phyloP scores from a whole-genome alignment of 92 coral and sea anemone species.

The Anthopleura xanthogrammica region DNA sequence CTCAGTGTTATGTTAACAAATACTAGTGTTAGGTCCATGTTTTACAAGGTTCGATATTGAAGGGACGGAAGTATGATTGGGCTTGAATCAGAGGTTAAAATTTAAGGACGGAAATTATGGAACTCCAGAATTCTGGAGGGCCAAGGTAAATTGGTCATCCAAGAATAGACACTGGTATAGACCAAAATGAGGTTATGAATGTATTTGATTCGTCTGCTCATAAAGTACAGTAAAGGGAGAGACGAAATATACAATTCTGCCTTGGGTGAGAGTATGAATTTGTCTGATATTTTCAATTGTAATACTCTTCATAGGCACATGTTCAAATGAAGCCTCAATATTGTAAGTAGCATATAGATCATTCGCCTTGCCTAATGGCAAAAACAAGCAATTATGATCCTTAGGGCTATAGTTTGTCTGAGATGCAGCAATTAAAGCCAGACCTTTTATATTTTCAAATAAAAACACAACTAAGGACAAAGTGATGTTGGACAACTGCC shows the following conservation, averaged over 20 bases:
- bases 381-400: conserved; percentile 7
- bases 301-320: neutral
- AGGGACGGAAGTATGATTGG: neutral
- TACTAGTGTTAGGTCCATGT: neutral
- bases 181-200: neutral
- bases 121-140: neutral
- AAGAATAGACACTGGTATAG: neutral
- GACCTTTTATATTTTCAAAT: neutral
- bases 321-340: conserved; percentile 7
- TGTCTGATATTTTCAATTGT: neutral
- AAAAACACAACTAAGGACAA: conserved; percentile 3
- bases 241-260: neutral
- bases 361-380: conserved; percentile 5
- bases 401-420: neutral
- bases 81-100: neutral
- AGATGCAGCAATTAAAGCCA: neutral
- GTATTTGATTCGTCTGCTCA: neutral
- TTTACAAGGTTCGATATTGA: neutral
- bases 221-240: neutral
- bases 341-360: neutral
- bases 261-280: neutral
- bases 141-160: neutral
- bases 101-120: neutral
- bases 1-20: neutral
- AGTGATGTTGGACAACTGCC: conserved; percentile 5